phyloP scores from a whole-genome alignment of 2,113 vertebrate species.

The Oophaga pumilio region DNA sequence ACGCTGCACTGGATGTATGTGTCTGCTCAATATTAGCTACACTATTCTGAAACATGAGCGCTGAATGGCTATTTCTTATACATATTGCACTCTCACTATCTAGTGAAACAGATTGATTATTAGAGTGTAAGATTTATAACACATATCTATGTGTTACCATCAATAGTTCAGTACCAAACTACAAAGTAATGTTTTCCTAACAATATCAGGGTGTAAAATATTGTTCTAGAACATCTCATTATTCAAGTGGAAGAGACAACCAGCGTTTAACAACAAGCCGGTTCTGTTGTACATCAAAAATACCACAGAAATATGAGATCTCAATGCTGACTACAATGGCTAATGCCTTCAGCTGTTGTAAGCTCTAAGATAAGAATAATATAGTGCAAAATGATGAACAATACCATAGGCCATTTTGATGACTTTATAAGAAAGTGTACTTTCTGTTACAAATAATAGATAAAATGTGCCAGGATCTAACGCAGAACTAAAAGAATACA shows the following conservation, averaged over 20 bases:
- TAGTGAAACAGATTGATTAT: conserved; percentile 87
- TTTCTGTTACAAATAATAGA: conserved; percentile 16
- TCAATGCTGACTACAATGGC: conserved; percentile 7
- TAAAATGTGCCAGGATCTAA: not conserved
- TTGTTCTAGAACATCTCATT: conserved; percentile 90
- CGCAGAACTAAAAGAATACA: not conserved
- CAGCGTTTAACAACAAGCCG: conserved; percentile 88
- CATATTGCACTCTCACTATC: conserved; percentile 62
- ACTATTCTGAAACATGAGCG: conserved; percentile 14
- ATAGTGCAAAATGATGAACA: conserved; percentile 79
- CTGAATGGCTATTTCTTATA: conserved; percentile 18
- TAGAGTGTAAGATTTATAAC: conserved; percentile 85
- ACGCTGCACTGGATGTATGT: not conserved
- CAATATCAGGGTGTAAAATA: conserved; percentile 94
- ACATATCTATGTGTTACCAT: conserved; percentile 84
- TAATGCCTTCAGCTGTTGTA: conserved; percentile 16
- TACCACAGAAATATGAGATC: conserved; percentile 62
- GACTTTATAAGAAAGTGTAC: not conserved
- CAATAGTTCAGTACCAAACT: conserved; percentile 85
- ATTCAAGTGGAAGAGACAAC: conserved; percentile 83
- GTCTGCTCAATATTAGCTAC: conserved; percentile 9
- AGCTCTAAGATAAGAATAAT: conserved; percentile 82
- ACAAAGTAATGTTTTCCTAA: conserved; percentile 84
- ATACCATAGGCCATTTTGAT: not conserved
- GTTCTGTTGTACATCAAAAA: conserved; percentile 81